Evolutionary conservation across 2,888 invertebrate genomes (phyloP), one percentile per base, ranked within the genome.

Genomic region (Allolobophora icterica): DNA sequence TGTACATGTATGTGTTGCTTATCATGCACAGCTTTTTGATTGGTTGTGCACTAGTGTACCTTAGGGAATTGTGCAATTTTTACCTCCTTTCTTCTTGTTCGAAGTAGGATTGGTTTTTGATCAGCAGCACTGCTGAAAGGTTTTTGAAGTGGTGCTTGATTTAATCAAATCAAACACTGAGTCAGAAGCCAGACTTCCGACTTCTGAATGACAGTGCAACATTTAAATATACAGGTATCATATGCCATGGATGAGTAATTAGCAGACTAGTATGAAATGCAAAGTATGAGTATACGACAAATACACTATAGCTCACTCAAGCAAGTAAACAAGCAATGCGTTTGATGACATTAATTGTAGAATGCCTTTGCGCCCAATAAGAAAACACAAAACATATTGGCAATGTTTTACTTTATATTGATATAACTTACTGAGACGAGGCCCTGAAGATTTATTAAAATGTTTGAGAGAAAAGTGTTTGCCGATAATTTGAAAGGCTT

Each of bases 11-110:
- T n/a, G n/a, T 6, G 71, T 17, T 71, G 71, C n/a, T n/a, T n/a
- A 11, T 71, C n/a, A n/a, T 71, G 71, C 71, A 71, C 71, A n/a
- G 71, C 71, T 30, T 30, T 71, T 71, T 71, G 30, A n/a, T n/a
- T n/a, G 71, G n/a, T 71, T 71, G 71, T 71, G 30, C n/a, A 13
- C n/a, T n/a, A 71, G 11, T n/a, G 71, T 71, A 30, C 30, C 71
- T 71, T 71, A n/a, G 71, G n/a, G 30, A n/a, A 71, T n/a, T n/a
- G n/a, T 71, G 71, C 71, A 71, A n/a, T 71, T 71, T 71, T n/a
- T 71, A 8, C 8, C 8, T 71, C 71, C 71, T 52, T 52, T 52
- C 42, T 52, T 52, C n/a, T 71, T 71, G 71, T 71, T 71, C 1
- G n/a, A 71, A 52, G 24, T 52, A 4, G 52, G 71, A 71, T 71